These are phyloP conservation scores for Cotesia vestalis DNA, from an alignment of 1,140 invertebrate genomes.

Conservation along the genomic window DNA sequence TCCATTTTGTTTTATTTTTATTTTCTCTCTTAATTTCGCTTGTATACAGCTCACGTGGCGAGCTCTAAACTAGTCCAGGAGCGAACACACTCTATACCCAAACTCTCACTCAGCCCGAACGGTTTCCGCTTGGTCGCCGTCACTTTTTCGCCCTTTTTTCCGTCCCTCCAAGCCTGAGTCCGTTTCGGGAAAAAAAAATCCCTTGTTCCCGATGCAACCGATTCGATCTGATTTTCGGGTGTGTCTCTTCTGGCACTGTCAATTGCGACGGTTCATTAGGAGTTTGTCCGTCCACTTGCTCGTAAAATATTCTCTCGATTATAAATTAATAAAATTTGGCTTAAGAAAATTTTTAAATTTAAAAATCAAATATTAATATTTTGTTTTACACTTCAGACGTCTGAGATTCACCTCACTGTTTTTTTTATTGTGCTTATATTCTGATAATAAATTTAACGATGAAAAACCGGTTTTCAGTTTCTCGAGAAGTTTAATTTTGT, in stretches of 20 bases:
- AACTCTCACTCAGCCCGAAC: background rate
- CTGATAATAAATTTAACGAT: too few relatives aligned
- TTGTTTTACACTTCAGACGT: too few relatives aligned
- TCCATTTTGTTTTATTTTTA: background rate
- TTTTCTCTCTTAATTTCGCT: constrained; percentile 8
- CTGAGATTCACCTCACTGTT: too few relatives aligned
- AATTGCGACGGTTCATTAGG: constrained; percentile 1
- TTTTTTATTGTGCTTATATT: too few relatives aligned
- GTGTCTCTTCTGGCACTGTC: background rate
- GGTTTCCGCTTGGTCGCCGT: too few relatives aligned
- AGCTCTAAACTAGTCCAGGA: background rate
- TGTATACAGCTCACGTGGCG: background rate
- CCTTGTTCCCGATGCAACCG: background rate
- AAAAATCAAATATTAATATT: too few relatives aligned
- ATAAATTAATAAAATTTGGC: background rate
- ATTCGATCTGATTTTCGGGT: background rate
- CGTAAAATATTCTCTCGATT: constrained; percentile 13
- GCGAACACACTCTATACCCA: background rate
- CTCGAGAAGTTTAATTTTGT: constrained; percentile 59
- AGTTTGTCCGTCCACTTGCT: constrained; percentile 2
- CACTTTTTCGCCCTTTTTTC: too few relatives aligned
- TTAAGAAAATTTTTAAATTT: too few relatives aligned
- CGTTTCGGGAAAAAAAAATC: background rate
- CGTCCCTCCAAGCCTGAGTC: too few relatives aligned
- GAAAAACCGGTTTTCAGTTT: constrained; percentile 3